phyloP scores from a whole-genome alignment of 2,888 invertebrate species.

The Blastobasis adustella region DNA sequence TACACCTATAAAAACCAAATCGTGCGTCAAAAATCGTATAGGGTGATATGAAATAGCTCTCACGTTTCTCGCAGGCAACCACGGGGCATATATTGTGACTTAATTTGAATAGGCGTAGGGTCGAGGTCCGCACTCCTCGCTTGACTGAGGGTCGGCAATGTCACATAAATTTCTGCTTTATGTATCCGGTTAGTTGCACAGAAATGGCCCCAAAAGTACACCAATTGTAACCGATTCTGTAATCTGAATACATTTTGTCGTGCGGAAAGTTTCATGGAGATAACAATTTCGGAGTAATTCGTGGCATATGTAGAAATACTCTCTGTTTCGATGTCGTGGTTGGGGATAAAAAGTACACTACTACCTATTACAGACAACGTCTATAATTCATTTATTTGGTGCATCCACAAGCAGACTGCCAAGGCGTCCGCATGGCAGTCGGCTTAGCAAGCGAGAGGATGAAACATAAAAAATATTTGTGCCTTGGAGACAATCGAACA shows the following conservation, averaged over 20 bases:
- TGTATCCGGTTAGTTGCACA: conserved; percentile 30
- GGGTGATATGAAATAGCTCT: conserved; percentile 32
- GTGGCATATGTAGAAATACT: no score
- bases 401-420: no score
- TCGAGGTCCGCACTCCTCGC: conserved; percentile 25
- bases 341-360: no score
- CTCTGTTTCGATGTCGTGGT: no score
- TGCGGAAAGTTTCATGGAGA: not conserved
- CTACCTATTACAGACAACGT: no score
- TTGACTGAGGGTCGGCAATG: conserved; percentile 45
- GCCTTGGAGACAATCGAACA: no score
- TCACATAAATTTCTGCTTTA: conserved; percentile 52
- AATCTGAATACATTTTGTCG: not conserved
- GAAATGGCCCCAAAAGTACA: no score
- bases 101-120: conserved; percentile 53
- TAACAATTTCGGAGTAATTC: no score
- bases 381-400: no score
- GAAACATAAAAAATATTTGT: no score
- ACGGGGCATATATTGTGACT: conserved; percentile 30
- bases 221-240: not conserved
- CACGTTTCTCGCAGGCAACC: conserved; percentile 3
- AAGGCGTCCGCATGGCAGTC: no score
- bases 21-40: conserved; percentile 40
- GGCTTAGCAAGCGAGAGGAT: no score
- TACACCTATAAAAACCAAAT: conserved; percentile 36